Evolutionary conservation across 1,140 invertebrate species (phyloP), one percentile per base, ranked within the genome.

Genomic region (Anastrepha obliqua): DNA sequence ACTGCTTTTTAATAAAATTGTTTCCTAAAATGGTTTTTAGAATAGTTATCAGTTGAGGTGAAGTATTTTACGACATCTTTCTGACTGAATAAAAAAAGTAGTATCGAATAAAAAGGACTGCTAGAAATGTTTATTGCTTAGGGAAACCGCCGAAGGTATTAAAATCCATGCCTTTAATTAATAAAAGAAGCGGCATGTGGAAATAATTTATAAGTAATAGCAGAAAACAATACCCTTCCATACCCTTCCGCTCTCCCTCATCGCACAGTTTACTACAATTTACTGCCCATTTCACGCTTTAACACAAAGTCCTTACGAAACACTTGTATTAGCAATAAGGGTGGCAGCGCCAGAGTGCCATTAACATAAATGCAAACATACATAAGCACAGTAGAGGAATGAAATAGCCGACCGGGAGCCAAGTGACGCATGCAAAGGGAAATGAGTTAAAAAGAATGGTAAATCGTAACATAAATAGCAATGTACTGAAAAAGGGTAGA

Each of bases 201-300:
- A 29, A 29, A 29, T 29, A 29, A 29, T 29, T 29, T 29, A 29
- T 29, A 29, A 29, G 29, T 29, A 29, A 29, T 29, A 29, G 29
- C 29, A 67, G 65, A 67, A 67, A 67, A 39, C 65, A 67, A 29
- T 29, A 29, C 29, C 29, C 29, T 29, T 29, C 29, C 29, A 67
- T 39, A 67, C 4, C 29, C 13, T 29, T 13, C 65, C 17, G 11
- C 60, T 29, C 65, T 11, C 20, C 29, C 29, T 29, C 20, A 67
- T 9, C 62, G 0, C 1, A 8, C 29, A 29, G 29, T 29, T 29
- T 15, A 39, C 29, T 67, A 42, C 29, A 67, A 42, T 67, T 67
- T 67, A 29, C 65, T 67, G 65, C 39, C 29, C 65, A 67, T 67
- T 67, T 67, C 65, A 67, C 65, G 39, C 65, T 13, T 67, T 67